A percentile compares a stretch with the other conserved stretches of the same genome.
Evolutionary conservation across 2,113 vertebrate species (phyloP).

Genomic region (Bos javanicus): DNA sequence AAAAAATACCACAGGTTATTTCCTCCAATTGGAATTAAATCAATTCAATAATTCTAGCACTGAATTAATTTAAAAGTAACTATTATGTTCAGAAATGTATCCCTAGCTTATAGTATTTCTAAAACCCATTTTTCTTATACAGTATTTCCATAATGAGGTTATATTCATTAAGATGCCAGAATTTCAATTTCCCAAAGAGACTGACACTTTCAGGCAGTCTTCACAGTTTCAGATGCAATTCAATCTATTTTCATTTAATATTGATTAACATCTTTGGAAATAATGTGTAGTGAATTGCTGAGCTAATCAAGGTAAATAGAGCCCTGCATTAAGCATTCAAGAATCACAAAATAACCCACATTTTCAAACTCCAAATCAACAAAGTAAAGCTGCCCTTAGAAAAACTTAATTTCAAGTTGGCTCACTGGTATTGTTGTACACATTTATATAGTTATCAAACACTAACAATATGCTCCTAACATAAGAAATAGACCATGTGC

Average conservation of each 20-base stretch:
- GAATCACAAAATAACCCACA: slow-evolving; percentile 38
- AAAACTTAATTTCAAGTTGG: background rate
- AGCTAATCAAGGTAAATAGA: slow-evolving; percentile 62
- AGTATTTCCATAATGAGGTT: slow-evolving; percentile 18
- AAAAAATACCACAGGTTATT: background rate
- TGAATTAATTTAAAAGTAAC: slow-evolving; percentile 32
- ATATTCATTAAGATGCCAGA: slow-evolving; percentile 1
- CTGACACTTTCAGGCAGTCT: slow-evolving; percentile 30
- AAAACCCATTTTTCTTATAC: slow-evolving; percentile 25
- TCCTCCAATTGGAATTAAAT: background rate
- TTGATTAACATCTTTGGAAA: slow-evolving; percentile 57
- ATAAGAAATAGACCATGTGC: background rate
- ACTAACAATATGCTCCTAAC: background rate
- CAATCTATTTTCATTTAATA: slow-evolving; percentile 44
- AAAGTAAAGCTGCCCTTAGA: slow-evolving; percentile 28
- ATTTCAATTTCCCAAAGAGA: slow-evolving; percentile 54
- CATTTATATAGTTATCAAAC: background rate
- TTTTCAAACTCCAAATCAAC: slow-evolving; percentile 31
- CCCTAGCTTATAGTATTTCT: background rate
- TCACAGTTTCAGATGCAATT: slow-evolving; percentile 42
- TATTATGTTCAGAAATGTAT: slow-evolving; percentile 20
- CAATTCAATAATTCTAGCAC: background rate
- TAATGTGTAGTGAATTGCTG: slow-evolving; percentile 36
- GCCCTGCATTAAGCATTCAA: slow-evolving; percentile 28
- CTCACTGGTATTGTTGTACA: background rate